Conservation (phyloP, 2,888 invertebrate species). For the Scaptomyza tumidula region DNA sequence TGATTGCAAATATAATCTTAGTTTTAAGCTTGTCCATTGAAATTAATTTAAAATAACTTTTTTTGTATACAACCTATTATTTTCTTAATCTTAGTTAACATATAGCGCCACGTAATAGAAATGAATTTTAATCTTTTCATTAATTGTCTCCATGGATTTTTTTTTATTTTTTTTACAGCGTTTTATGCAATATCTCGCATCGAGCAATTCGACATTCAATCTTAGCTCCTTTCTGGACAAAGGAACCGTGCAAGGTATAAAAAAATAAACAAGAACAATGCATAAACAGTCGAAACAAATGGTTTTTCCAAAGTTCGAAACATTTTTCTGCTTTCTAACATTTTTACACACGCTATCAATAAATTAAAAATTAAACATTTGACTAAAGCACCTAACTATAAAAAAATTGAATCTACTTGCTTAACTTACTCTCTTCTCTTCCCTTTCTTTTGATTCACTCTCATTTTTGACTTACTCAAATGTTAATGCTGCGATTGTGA, state of each 20-base stretch:
- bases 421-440: conserved; percentile 47
- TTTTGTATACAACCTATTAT: no score
- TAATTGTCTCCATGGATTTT: not conserved
- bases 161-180: conserved; percentile 88
- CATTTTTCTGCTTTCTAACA: conserved; percentile 58
- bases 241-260: conserved; percentile 97
- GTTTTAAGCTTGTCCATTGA: no score
- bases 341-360: conserved; percentile 25
- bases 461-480: conserved; percentile 19
- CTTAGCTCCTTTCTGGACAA: conserved; percentile 99
- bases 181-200: conserved; percentile 99
- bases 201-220: conserved; percentile 99
- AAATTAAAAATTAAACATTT: conserved; percentile 5
- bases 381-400: conserved; percentile 6
- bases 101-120: no score
- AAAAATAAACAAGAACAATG: conserved; percentile 6
- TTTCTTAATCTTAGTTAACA: no score
- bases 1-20: no score
- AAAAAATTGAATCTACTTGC: conserved; percentile 32
- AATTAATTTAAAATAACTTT: no score
- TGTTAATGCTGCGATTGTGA: conserved; percentile 65
- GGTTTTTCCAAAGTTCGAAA: conserved; percentile 6
- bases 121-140: no score
- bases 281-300: conserved; percentile 3
- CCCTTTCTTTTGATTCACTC: conserved; percentile 20